phyloP scores from a whole-genome alignment of 64 coral and sea anemone species.

The Porites australiensis region DNA sequence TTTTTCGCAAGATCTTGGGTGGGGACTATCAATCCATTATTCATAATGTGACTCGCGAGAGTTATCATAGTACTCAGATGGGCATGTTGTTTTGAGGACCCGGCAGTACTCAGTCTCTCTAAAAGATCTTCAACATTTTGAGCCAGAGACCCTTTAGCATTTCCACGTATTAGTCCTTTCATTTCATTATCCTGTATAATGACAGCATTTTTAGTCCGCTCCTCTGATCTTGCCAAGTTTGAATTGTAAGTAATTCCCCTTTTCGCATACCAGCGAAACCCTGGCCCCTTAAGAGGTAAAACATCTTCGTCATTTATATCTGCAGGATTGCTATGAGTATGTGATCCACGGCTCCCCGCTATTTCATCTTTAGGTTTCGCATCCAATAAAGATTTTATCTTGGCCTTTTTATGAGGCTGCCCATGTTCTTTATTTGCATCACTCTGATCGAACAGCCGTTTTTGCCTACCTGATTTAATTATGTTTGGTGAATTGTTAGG shows the following conservation, averaged over 20 bases:
- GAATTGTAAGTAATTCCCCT: conserved; percentile 25
- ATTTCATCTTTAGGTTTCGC: too few relatives aligned
- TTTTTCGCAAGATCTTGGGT: conserved; percentile 65
- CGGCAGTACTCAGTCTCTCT: conserved; percentile 11
- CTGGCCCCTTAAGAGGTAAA: conserved; percentile 53
- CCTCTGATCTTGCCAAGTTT: conserved; percentile 24
- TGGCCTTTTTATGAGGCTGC: too few relatives aligned
- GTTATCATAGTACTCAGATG: too few relatives aligned
- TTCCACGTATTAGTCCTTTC: not conserved
- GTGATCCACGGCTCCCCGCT: too few relatives aligned
- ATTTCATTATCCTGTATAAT: not conserved
- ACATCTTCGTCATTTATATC: not conserved
- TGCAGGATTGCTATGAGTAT: not conserved
- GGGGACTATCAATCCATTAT: conserved; percentile 25
- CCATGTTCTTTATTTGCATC: too few relatives aligned
- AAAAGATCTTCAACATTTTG: conserved; percentile 39
- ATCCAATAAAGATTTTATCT: too few relatives aligned
- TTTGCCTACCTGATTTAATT: too few relatives aligned
- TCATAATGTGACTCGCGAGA: too few relatives aligned
- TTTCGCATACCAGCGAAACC: conserved; percentile 61
- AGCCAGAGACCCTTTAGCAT: conserved; percentile 12
- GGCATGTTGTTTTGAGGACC: conserved; percentile 44
- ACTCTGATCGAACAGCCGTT: too few relatives aligned
- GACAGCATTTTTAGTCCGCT: not conserved
- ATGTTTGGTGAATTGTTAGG: too few relatives aligned